Percentiles rank a stretch among this genome's conserved stretches.
Conservation (phyloP, 1,140 invertebrate genomes). For the Potamilus streckersoni region DNA sequence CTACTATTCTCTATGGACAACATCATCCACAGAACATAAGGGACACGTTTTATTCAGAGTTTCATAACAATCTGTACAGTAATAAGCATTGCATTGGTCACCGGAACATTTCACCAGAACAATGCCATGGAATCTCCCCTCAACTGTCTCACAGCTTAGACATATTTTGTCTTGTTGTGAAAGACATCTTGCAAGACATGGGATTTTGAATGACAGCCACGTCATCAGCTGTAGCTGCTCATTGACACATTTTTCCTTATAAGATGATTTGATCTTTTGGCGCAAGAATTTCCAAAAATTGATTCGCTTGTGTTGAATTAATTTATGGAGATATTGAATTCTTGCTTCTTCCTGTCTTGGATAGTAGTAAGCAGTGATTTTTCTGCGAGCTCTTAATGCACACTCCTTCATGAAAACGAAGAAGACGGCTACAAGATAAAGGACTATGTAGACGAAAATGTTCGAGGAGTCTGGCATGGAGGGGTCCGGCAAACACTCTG, state of each 20-base stretch:
- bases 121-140: slow-evolving; percentile 10
- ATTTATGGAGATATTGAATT: slow-evolving; percentile 32
- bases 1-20: not conserved
- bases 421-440: slow-evolving; percentile 17
- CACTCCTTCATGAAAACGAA: slow-evolving; percentile 27
- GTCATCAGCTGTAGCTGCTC: slow-evolving; percentile 19
- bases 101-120: slow-evolving; percentile 18
- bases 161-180: slow-evolving; percentile 3
- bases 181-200: slow-evolving; percentile 14
- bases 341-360: slow-evolving; percentile 27
- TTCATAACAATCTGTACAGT: slow-evolving; percentile 20
- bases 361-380: slow-evolving; percentile 30
- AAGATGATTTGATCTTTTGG: slow-evolving; percentile 16
- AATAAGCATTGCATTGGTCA: slow-evolving; percentile 6
- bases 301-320: slow-evolving; percentile 24
- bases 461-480: not conserved
- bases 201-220: slow-evolving; percentile 18
- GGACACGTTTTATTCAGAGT: slow-evolving; percentile 9
- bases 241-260: slow-evolving; percentile 24
- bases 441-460: slow-evolving; percentile 5
- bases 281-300: slow-evolving; percentile 22
- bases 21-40: slow-evolving; percentile 12
- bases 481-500: slow-evolving; percentile 26
- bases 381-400: slow-evolving; percentile 20
- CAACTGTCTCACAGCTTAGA: slow-evolving; percentile 16